phyloP scores from a whole-genome alignment of 1,140 invertebrate species.

The Schlechtendalia chinensis region DNA sequence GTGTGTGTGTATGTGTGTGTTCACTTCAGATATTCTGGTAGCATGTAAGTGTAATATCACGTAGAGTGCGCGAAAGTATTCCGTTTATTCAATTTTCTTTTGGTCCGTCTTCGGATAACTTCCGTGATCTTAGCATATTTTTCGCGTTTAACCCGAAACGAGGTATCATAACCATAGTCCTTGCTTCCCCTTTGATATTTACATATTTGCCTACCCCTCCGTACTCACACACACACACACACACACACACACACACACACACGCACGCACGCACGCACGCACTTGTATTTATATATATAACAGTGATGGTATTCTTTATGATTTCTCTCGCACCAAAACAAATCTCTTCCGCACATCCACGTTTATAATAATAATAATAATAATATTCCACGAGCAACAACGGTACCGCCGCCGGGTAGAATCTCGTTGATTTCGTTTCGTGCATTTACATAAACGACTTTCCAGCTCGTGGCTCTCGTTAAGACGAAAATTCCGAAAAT shows the following conservation, averaged over 20 bases:
- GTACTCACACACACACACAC: not conserved
- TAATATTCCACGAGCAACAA: slow-evolving; percentile 26
- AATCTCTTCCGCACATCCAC: not conserved
- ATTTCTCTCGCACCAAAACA: slow-evolving; percentile 40
- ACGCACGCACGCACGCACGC: no score
- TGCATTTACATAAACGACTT: slow-evolving; percentile 48
- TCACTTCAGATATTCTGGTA: slow-evolving; percentile 6
- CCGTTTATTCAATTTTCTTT: slow-evolving; percentile 42
- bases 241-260: not conserved
- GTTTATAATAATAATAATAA: slow-evolving; percentile 22
- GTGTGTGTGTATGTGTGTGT: not conserved
- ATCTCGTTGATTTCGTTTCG: slow-evolving; percentile 31
- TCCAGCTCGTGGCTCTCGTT: not conserved
- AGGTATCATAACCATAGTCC: slow-evolving; percentile 39
- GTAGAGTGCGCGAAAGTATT: slow-evolving; percentile 4
- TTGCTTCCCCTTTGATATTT: slow-evolving; percentile 1
- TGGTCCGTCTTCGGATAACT: slow-evolving; percentile 29
- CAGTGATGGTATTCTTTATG: slow-evolving; percentile 39
- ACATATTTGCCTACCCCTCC: slow-evolving; percentile 29
- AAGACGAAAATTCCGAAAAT: slow-evolving; percentile 22
- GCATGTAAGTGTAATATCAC: slow-evolving; percentile 18
- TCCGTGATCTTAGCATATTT: slow-evolving; percentile 48
- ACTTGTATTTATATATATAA: not conserved
- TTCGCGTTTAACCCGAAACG: slow-evolving; percentile 49
- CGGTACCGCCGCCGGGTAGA: not conserved